Evolutionary conservation across 2,797 vertebrate genomes (phyloP), one percentile per base, ranked within the genome.

Genomic region (Schizothorax lantsangensis): DNA sequence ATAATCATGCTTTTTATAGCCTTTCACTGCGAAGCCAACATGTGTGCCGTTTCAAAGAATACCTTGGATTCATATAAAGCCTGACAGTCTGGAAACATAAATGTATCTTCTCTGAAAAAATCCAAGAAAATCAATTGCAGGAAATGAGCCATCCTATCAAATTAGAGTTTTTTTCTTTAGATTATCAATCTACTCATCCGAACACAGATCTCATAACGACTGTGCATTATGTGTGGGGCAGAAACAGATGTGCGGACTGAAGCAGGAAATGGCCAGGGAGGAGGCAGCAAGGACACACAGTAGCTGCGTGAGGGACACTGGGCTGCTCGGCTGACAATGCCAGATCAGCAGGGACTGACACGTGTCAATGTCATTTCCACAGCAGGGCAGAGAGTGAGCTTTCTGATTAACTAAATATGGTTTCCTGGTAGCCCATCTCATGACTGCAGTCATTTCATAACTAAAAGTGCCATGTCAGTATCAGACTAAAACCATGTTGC

Each of bases 401-500:
- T 87, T 86, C 72, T 81, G 38, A 74, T 85, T 80, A 78, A 47
- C 83, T 78, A 26, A 77, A 88, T 81, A 66, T 38, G 62, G 23
- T 78, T 66, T 30, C 62, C 52, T 85, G 83, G 75, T 83, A 84
- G 45, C 69, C 33, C 21, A 36, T 57, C 49, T 47, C 62, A n/a
- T 38, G 79, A 45, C 52, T 72, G 38, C 77, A n/a, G 17, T 71
- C 38, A 26, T 83, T 71, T 66, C 64, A 21, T 36, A 36, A 47
- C 78, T 64, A 23, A 71, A 71, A 40, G 33, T 54, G 45, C 14
- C 68, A 43, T 79, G 21, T 62, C 36, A 62, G 6, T 62, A 43
- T 62, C 36, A 54, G 33, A 36, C 1, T 26, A 66, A 43, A 80
- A 33, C 15, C 14, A 30, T 68, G 79, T 14, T 69, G 7, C 10